A percentile compares a stretch with the other conserved stretches of the same genome.
Conservation (phyloP, 2,113 vertebrate genomes). For the Leucopsar rothschildi region DNA sequence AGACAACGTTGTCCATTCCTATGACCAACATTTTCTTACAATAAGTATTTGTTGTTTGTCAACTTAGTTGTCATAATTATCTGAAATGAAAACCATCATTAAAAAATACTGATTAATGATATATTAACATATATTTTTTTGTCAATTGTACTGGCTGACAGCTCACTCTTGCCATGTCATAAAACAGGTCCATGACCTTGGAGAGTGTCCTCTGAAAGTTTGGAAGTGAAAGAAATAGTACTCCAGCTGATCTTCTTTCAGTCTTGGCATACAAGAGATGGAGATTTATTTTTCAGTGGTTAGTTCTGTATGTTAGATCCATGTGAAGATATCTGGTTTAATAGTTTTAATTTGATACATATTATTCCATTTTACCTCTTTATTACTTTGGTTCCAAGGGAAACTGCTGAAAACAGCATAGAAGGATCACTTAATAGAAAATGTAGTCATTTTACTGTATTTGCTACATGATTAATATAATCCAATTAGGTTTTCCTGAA, state of each 20-base stretch:
- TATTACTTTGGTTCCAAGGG: neutral
- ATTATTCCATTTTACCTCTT: neutral
- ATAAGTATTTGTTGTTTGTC: neutral
- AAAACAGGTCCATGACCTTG: neutral
- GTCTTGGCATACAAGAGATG: neutral
- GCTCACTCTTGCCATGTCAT: neutral
- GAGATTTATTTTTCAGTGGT: neutral
- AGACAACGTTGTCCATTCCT: neutral
- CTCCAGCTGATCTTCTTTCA: neutral
- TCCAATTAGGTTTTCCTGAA: neutral
- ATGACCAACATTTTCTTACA: neutral
- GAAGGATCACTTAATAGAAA: neutral
- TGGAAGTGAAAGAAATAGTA: neutral
- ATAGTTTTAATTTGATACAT: neutral
- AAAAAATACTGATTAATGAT: neutral
- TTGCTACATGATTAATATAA: neutral
- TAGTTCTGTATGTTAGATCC: neutral
- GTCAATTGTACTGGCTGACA: neutral
- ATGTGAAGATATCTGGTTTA: neutral
- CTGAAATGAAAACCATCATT: neutral
- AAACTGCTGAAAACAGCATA: neutral
- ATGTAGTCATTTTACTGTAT: neutral
- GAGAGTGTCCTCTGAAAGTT: neutral
- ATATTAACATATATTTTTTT: neutral
- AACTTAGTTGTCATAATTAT: neutral